Conservation (phyloP, 1,140 invertebrate species). For the Oryctes rhinoceros region DNA sequence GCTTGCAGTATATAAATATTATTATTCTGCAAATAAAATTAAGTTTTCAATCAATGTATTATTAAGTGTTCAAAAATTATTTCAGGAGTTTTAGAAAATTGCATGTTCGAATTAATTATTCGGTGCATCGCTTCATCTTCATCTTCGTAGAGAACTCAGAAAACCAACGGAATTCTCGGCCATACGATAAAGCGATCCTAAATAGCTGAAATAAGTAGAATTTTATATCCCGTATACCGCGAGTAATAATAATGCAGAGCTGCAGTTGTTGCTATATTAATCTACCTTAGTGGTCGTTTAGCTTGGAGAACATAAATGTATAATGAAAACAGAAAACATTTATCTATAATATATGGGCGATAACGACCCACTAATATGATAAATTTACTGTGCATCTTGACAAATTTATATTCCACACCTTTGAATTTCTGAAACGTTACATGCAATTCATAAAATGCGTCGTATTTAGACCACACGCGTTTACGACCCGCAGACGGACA, state of each 20-base stretch:
- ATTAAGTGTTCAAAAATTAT: no score
- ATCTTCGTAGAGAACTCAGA: neutral
- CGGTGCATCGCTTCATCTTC: no score
- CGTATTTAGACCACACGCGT: constrained; percentile 33
- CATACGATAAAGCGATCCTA: neutral
- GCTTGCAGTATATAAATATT: no score
- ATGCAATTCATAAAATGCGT: constrained; percentile 34
- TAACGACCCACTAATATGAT: constrained; percentile 35
- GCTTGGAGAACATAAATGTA: constrained; percentile 7
- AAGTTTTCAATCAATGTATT: no score
- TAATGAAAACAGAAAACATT: constrained; percentile 35
- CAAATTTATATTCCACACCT: constrained; percentile 37
- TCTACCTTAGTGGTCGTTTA: constrained; percentile 24
- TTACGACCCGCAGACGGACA: constrained; percentile 1
- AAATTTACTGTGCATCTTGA: constrained; percentile 19
- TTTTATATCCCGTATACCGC: neutral
- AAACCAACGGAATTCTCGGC: neutral
- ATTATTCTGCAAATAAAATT: no score
- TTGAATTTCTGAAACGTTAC: constrained; percentile 33
- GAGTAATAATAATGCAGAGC: constrained; percentile 4
- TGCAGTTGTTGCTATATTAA: constrained; percentile 29
- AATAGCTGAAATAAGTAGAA: no score
- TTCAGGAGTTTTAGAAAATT: no score
- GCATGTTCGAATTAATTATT: no score
- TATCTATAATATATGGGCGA: constrained; percentile 22